Conservation (phyloP, 1,140 invertebrate genomes). For the Drosophila novamexicana region DNA sequence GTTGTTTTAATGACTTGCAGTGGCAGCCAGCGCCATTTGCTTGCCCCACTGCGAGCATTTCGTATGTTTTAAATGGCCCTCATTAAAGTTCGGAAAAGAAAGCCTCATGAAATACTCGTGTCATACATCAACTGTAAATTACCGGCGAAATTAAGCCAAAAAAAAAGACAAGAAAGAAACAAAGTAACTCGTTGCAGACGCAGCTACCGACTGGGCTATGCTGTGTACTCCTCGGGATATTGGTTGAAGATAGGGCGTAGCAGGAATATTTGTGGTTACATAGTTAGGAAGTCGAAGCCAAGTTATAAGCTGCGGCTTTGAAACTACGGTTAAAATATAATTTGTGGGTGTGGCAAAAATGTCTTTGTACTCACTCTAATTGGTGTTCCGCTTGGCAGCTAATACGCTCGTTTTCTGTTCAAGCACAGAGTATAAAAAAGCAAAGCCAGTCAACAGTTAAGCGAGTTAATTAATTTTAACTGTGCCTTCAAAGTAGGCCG, state of each 20-base stretch:
- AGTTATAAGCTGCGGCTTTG: no score
- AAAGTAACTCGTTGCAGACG: neutral
- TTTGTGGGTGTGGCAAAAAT: no score
- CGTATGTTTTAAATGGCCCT: constrained; percentile 55
- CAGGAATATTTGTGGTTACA: no score
- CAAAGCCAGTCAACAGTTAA: constrained; percentile 36
- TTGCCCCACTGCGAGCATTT: neutral
- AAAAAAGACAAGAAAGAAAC: neutral
- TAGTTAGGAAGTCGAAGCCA: no score
- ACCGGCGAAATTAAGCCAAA: constrained; percentile 2
- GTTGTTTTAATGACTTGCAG: constrained; percentile 57
- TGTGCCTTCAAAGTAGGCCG: constrained; percentile 30
- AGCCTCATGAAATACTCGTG: constrained; percentile 17
- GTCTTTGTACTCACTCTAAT: no score
- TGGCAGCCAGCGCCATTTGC: neutral
- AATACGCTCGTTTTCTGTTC: neutral
- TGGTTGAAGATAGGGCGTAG: no score
- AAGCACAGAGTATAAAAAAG: neutral
- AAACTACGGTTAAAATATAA: no score
- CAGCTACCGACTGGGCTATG: no score
- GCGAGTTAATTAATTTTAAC: constrained; percentile 79
- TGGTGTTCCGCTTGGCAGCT: no score
- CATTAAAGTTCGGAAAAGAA: constrained; percentile 50
- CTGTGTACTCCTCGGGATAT: no score
- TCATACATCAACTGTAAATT: constrained; percentile 48